Base-by-base conservation (phyloP, 2,113 vertebrate species). In the Murina feae region DNA sequence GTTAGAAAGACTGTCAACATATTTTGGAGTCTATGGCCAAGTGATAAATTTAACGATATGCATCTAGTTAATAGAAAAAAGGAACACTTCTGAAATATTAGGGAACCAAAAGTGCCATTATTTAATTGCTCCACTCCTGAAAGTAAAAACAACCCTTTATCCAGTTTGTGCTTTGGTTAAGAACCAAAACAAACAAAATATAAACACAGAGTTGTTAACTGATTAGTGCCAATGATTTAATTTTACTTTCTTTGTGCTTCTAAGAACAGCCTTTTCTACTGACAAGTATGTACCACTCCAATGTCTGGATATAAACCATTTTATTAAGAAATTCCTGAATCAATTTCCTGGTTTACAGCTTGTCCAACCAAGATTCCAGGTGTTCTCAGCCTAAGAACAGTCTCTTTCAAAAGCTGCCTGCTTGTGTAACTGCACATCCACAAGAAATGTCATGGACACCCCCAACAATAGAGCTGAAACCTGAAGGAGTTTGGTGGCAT, bases 321-420 rank as follows among this genome's bases (percentile, higher is more conserved):
- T 93, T 94, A 94, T 94, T 94, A 93, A 96, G 95, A 96, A 96
- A 96, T 93, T 89, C 78, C 68, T 88, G 66, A 96, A 93, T 96
- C 78, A 86, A 53, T 90, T 94, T 95, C 85, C 92, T 90, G 87
- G 84, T 76, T 96, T 89, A 96, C 25, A 82, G 63, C 25, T 82
- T 66, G 78, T 92, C 79, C 37, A 87, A 86, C 81, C 71, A 92
- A 91, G 55, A 95, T 82, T 85, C 94, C 93, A 95, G 93, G 90
- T 97, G 94, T 93, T 93, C 87, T 74, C 66, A 85, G 60, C 79
- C 9, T 87, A 87, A 90, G 78, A 96, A 93, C 94, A 93, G 49
- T 6, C 42, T 92, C 81, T 94, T 96, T 96, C 81, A 92, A 97
- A 95, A 94, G 55, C 63, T 58, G 86, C 86, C 94, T 90, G 95